phyloP scores from a whole-genome alignment of 2,113 vertebrate species.

The Abramis brama region DNA sequence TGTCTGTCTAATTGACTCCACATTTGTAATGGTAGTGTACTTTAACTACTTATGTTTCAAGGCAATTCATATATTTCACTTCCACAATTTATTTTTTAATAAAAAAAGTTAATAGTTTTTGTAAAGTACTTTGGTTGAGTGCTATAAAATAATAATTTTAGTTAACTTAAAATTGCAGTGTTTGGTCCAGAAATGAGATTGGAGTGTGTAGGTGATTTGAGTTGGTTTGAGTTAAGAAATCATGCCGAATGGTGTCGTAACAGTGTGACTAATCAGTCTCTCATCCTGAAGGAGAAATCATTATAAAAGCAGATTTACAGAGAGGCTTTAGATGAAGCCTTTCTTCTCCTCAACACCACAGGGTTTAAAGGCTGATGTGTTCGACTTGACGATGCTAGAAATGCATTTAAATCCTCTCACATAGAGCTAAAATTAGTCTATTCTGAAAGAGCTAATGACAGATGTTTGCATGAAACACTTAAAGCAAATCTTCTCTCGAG shows the following conservation, averaged over 20 bases:
- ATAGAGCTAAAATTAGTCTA: neutral
- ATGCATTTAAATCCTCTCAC: conserved; percentile 24
- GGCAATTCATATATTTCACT: too few relatives aligned
- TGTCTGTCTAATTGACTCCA: too few relatives aligned
- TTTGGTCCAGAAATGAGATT: too few relatives aligned
- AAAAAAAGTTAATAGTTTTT: neutral
- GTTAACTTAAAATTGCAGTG: too few relatives aligned
- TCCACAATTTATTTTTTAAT: too few relatives aligned
- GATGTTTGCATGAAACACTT: neutral
- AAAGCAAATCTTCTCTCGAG: neutral
- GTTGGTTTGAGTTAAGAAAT: neutral
- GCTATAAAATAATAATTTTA: too few relatives aligned
- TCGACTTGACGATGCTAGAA: neutral
- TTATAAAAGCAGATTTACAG: neutral
- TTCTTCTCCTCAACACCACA: conserved; percentile 5
- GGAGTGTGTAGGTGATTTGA: neutral
- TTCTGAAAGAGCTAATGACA: conserved; percentile 16
- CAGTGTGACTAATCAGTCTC: neutral
- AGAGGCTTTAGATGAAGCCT: neutral
- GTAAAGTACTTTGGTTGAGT: neutral
- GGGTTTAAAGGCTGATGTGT: conserved; percentile 13
- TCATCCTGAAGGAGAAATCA: neutral
- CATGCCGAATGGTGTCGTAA: neutral
- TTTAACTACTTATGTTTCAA: too few relatives aligned
- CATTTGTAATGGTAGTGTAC: too few relatives aligned